These are phyloP conservation scores for Cyrtorhinus lividipennis DNA, from an alignment of 1,140 invertebrate genomes.

Conservation along the genomic window DNA sequence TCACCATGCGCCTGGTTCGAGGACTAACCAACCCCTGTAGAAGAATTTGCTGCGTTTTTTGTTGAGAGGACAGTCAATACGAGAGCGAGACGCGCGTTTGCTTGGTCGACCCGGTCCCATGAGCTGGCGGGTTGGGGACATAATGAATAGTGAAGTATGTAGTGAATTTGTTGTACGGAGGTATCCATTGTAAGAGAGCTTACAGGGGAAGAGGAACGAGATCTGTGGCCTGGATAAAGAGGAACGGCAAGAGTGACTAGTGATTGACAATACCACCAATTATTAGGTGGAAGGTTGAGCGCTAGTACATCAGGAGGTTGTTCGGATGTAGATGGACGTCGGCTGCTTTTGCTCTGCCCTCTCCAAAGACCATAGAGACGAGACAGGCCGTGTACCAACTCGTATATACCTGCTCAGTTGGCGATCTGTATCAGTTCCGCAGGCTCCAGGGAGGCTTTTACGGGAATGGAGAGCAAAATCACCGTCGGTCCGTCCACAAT, in stretches of 20 bases:
- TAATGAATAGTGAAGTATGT: constrained; percentile 7
- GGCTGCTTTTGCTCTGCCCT: too few relatives aligned
- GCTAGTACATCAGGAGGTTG: not conserved
- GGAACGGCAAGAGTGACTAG: constrained; percentile 3
- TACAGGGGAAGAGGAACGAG: not conserved
- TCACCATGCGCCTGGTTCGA: too few relatives aligned
- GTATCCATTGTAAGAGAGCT: not conserved
- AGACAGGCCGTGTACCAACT: too few relatives aligned
- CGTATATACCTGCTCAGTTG: too few relatives aligned
- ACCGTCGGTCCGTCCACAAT: not conserved
- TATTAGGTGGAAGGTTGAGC: constrained; percentile 7
- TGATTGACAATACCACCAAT: constrained; percentile 9
- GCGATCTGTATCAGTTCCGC: not conserved
- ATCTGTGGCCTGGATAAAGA: not conserved
- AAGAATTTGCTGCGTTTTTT: not conserved
- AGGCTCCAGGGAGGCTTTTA: not conserved
- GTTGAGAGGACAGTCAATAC: not conserved
- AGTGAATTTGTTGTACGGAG: constrained; percentile 10
- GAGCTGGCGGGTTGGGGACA: not conserved
- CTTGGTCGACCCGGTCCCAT: not conserved
- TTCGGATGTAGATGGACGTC: not conserved
- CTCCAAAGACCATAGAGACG: not conserved
- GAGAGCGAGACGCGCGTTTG: not conserved
- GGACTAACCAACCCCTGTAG: not conserved
- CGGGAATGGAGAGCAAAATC: not conserved